phyloP scores from a whole-genome alignment of 1,140 invertebrate species.

The Pachyrhynchus sulphureomaculatus region DNA sequence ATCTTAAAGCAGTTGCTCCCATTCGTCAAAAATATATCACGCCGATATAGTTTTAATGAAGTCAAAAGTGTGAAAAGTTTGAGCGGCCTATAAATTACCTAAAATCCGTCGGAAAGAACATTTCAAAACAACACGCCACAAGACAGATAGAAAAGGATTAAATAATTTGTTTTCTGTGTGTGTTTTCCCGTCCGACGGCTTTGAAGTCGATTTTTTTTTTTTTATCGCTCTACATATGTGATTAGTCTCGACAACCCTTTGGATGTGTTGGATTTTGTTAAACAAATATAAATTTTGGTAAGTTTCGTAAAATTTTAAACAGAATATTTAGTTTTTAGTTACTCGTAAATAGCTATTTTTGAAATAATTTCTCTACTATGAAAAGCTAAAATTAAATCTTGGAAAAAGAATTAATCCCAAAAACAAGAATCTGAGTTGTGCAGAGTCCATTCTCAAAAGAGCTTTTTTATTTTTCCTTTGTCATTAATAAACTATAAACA shows the following conservation, averaged over 20 bases:
- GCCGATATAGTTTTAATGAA: background rate
- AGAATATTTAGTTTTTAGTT: too few species aligned
- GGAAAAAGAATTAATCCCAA: too few species aligned
- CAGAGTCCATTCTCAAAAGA: too few species aligned
- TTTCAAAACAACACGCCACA: constrained; percentile 28
- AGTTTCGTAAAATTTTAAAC: too few species aligned
- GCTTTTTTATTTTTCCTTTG: too few species aligned
- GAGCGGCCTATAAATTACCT: constrained; percentile 27
- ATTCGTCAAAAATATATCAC: constrained; percentile 13
- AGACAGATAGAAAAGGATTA: constrained; percentile 22
- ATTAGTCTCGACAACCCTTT: constrained; percentile 10
- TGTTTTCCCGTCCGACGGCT: constrained; percentile 1
- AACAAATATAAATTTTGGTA: too few species aligned
- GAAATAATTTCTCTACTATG: too few species aligned
- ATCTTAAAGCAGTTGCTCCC: constrained; percentile 7
- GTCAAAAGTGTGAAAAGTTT: constrained; percentile 28
- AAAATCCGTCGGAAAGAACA: constrained; percentile 23
- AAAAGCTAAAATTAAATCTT: too few species aligned
- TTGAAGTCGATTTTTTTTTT: constrained; percentile 21
- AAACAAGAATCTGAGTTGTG: too few species aligned
- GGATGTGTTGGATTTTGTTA: too few species aligned
- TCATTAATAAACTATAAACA: too few species aligned
- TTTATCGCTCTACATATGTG: constrained; percentile 14
- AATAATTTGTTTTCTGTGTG: constrained; percentile 31
- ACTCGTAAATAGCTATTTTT: too few species aligned